Conservation (phyloP, 2,113 vertebrate species). For the Zootoca vivipara region DNA sequence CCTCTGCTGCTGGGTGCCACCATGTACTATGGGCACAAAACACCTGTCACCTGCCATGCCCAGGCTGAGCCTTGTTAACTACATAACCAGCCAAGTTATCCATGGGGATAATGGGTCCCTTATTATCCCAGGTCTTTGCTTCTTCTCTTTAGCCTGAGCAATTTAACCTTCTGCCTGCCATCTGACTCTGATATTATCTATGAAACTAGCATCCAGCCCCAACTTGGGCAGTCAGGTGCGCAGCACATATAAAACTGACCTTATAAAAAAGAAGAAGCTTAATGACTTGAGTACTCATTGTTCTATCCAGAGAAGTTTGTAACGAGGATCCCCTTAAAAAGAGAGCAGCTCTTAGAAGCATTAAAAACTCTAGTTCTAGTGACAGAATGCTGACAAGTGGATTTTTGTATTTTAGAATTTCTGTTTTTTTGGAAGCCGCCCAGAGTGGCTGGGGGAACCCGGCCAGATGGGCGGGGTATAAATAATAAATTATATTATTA, state of each 20-base stretch:
- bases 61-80: neutral
- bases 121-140: neutral
- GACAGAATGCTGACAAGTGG: neutral
- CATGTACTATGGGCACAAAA: neutral
- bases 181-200: neutral
- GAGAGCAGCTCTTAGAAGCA: neutral
- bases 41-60: neutral
- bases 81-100: neutral
- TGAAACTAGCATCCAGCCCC: neutral
- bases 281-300: neutral
- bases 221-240: neutral
- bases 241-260: neutral
- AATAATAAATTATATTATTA: no score
- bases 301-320: neutral
- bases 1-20: neutral
- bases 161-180: neutral
- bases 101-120: neutral
- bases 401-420: no score
- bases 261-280: neutral
- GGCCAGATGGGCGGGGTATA: no score
- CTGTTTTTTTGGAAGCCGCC: no score
- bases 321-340: neutral
- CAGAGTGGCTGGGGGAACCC: no score
- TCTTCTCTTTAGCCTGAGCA: neutral
- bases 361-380: neutral